These are phyloP conservation scores for Eupithecia insigniata DNA, from an alignment of 2,888 invertebrate genomes.

Conservation along the genomic window DNA sequence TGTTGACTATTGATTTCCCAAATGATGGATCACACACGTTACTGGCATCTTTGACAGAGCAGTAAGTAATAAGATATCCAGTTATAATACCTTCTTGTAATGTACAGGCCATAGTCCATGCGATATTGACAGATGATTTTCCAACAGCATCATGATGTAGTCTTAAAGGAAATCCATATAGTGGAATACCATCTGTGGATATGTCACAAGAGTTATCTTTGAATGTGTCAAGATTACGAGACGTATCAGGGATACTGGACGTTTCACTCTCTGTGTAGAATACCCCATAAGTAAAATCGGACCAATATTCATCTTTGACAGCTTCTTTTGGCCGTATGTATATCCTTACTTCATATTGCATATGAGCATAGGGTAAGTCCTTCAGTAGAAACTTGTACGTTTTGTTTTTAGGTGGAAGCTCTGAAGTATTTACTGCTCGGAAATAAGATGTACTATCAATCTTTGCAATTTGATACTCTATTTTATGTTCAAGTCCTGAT, in stretches of 20 bases:
- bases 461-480: constrained; percentile 77
- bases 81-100: constrained; percentile 87
- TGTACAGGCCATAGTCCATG: constrained; percentile 91
- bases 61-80: constrained; percentile 91
- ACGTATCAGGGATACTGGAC: constrained; percentile 84
- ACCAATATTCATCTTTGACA: constrained; percentile 87
- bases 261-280: constrained; percentile 85
- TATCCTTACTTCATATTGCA: constrained; percentile 88
- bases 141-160: constrained; percentile 67
- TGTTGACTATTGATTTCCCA: constrained; percentile 61
- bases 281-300: constrained; percentile 84
- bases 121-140: constrained; percentile 79
- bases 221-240: constrained; percentile 77
- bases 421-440: constrained; percentile 67
- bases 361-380: constrained; percentile 86
- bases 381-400: constrained; percentile 75
- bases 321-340: constrained; percentile 85
- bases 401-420: constrained; percentile 64
- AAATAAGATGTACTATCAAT: constrained; percentile 70
- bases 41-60: constrained; percentile 84
- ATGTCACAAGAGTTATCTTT: background rate
- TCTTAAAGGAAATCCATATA: constrained; percentile 80
- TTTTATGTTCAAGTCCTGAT: constrained; percentile 67
- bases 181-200: constrained; percentile 67
- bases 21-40: constrained; percentile 81